phyloP scores from a whole-genome alignment of 2,113 vertebrate genomes.

The Hystrix brachyura region DNA sequence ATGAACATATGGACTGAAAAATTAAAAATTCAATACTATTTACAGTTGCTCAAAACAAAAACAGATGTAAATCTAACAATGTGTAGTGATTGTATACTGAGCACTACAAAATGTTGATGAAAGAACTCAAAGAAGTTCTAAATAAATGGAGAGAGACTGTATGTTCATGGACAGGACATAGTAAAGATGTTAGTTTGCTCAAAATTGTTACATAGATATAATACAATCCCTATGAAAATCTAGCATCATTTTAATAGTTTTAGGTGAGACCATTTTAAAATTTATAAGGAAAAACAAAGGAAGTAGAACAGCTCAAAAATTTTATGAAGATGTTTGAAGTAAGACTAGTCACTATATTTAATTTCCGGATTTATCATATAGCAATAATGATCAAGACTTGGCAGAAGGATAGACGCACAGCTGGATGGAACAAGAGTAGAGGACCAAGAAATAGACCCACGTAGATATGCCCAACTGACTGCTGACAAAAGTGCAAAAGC shows the following conservation, averaged over 20 bases:
- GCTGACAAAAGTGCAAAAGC: background rate
- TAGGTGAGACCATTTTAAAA: conserved; percentile 8
- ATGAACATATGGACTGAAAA: background rate
- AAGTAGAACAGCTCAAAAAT: background rate
- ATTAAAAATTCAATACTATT: background rate
- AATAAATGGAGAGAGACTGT: background rate
- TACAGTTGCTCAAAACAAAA: background rate
- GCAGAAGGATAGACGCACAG: background rate
- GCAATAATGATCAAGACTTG: background rate
- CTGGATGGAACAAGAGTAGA: background rate
- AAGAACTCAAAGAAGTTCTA: background rate
- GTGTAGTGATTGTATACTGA: background rate
- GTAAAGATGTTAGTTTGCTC: background rate
- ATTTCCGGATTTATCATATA: background rate
- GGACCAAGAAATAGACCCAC: background rate
- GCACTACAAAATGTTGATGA: background rate
- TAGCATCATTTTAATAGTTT: conserved; percentile 22
- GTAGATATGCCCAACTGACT: background rate
- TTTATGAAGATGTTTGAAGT: background rate
- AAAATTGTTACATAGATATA: background rate
- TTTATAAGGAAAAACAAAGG: background rate
- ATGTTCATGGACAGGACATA: background rate
- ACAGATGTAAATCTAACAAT: background rate
- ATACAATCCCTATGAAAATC: background rate
- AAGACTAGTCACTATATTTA: background rate